These are phyloP conservation scores for Tetropium fuscum DNA, from an alignment of 2,888 invertebrate genomes.

Conservation along the genomic window DNA sequence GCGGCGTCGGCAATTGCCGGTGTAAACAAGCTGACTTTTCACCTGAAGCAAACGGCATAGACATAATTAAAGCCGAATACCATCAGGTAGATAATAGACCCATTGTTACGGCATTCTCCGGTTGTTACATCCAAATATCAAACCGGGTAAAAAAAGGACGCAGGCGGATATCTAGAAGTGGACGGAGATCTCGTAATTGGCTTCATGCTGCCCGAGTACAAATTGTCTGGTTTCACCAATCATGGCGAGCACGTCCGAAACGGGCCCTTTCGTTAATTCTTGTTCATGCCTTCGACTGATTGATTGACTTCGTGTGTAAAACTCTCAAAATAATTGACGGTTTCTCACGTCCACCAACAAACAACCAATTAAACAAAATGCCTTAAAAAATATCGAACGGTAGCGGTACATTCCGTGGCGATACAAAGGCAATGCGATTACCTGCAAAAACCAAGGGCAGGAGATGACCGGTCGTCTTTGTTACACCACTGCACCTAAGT, in stretches of 20 bases:
- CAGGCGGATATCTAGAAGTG: conserved; percentile 11
- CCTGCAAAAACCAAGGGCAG: conserved; percentile 33
- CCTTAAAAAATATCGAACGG: conserved; percentile 29
- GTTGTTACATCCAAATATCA: conserved; percentile 60
- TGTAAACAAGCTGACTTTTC: conserved; percentile 53
- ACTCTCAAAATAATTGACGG: conserved; percentile 43
- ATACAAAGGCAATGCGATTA: conserved; percentile 30
- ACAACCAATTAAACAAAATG: conserved; percentile 42
- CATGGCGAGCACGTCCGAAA: conserved; percentile 41
- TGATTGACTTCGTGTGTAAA: conserved; percentile 47
- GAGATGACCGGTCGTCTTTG: conserved; percentile 35
- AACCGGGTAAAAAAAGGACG: conserved; percentile 37
- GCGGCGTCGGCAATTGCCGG: conserved; percentile 40
- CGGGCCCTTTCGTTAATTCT: conserved; percentile 38
- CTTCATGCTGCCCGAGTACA: conserved; percentile 50
- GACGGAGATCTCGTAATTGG: conserved; percentile 39
- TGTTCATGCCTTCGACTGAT: conserved; percentile 45
- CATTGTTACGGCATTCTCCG: conserved; percentile 63
- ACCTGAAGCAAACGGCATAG: conserved; percentile 38
- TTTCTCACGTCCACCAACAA: conserved; percentile 44
- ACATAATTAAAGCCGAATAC: conserved; percentile 61
- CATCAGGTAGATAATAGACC: conserved; percentile 64
- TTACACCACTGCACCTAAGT: not conserved
- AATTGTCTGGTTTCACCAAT: conserved; percentile 55
- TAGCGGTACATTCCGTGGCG: conserved; percentile 30